Evolutionary conservation across 2,888 invertebrate species (phyloP).

Genomic region (Drosophila birchii): DNA sequence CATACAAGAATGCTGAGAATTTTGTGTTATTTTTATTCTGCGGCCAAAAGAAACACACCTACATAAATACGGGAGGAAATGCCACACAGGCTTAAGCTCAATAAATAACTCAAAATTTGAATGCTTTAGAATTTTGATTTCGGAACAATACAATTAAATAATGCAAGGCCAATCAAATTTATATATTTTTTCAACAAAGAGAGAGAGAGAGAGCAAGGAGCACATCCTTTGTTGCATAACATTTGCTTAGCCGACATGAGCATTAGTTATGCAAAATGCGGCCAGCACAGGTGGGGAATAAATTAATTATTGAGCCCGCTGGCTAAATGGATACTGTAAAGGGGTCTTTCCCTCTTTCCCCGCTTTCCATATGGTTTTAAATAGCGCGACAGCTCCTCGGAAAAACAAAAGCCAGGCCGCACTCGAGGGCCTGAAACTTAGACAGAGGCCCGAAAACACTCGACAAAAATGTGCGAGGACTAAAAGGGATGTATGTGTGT

Average conservation of each 20-base stretch:
- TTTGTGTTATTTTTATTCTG: conserved; percentile 4
- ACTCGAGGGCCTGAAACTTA: conserved; percentile 60
- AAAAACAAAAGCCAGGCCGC: conserved; percentile 50
- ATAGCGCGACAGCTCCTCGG: conserved; percentile 65
- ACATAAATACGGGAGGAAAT: conserved; percentile 1
- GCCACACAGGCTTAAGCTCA: neutral
- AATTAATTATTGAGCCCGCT: conserved; percentile 73
- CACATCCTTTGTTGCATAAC: conserved; percentile 35
- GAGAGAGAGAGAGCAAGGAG: neutral
- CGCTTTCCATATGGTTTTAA: conserved; percentile 49
- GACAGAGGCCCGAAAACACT: conserved; percentile 74
- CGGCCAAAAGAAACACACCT: conserved; percentile 10
- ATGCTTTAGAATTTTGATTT: conserved; percentile 20
- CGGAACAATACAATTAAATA: neutral
- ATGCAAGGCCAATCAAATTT: conserved; percentile 13
- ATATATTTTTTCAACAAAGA: neutral
- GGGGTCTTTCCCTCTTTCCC: neutral
- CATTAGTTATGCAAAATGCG: conserved; percentile 45
- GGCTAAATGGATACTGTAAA: conserved; percentile 32
- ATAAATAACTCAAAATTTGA: conserved; percentile 4
- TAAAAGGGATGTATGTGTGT: neutral
- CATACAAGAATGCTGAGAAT: conserved; percentile 16
- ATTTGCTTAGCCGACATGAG: conserved; percentile 5
- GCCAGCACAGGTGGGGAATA: conserved; percentile 42
- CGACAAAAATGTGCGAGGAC: conserved; percentile 35